Evolutionary conservation across 2,888 invertebrate genomes (phyloP).

Genomic region (Agriotes lineatus): DNA sequence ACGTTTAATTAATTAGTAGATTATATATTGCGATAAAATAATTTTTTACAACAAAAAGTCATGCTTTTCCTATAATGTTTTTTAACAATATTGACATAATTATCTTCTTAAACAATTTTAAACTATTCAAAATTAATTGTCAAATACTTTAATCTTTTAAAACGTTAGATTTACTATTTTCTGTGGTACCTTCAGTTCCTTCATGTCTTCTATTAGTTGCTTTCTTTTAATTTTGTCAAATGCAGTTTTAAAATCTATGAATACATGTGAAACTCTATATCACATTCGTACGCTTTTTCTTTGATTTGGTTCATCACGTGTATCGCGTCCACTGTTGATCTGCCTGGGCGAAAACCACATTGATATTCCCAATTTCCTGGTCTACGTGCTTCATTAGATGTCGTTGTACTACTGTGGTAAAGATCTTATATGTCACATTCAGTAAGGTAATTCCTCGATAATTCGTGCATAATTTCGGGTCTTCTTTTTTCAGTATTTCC

Average conservation of each 20-base stretch:
- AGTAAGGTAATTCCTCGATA: neutral
- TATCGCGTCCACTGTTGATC: slow-evolving; percentile 10
- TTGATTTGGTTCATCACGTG: slow-evolving; percentile 25
- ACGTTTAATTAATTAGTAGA: too few species aligned
- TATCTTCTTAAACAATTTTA: too few species aligned
- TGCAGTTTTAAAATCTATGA: neutral
- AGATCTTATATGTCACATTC: neutral
- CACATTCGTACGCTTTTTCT: slow-evolving; percentile 1
- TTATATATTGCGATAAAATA: too few species aligned
- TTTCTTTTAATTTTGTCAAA: slow-evolving; percentile 1
- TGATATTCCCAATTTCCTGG: slow-evolving; percentile 19
- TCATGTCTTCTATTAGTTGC: neutral
- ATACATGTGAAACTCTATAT: neutral
- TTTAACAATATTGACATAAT: too few species aligned
- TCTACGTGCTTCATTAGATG: slow-evolving; percentile 1
- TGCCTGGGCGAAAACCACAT: slow-evolving; percentile 9
- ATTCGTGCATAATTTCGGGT: neutral
- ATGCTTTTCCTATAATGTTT: too few species aligned
- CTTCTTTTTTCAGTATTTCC: too few species aligned
- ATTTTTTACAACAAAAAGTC: too few species aligned
- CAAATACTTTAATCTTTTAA: too few species aligned
- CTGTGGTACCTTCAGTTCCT: neutral
- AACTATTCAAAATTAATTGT: too few species aligned
- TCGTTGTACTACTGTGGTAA: neutral
- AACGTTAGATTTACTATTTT: neutral